Percentiles rank a stretch among this genome's conserved stretches.
phyloP scores from a whole-genome alignment of 2,113 vertebrate species.

The Siphamia tubifer region DNA sequence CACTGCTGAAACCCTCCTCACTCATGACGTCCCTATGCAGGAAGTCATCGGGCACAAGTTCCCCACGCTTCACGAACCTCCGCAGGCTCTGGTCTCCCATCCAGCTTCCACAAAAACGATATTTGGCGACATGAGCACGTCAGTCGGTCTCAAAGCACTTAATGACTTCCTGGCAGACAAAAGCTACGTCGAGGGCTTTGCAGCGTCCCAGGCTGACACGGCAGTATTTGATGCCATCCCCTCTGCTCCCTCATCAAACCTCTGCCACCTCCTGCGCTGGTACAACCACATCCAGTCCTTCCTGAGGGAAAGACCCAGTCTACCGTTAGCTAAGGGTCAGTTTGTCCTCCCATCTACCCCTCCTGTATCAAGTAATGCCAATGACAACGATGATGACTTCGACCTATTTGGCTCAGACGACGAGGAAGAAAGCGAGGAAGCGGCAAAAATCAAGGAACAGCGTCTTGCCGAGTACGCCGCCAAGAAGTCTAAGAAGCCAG shows the following conservation, averaged over 20 bases:
- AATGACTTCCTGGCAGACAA: conserved; percentile 89
- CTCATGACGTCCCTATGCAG: conserved; percentile 66
- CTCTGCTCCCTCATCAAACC: conserved; percentile 79
- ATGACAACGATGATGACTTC: conserved; percentile 86
- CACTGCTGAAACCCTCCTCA: conserved; percentile 58
- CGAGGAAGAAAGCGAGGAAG: conserved; percentile 88
- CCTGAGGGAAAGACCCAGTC: conserved; percentile 82
- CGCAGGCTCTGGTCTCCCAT: neutral
- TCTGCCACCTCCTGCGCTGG: conserved; percentile 92
- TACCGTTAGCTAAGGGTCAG: conserved; percentile 87
- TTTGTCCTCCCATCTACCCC: conserved; percentile 82
- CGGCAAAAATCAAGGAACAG: conserved; percentile 85
- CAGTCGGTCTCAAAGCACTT: conserved; percentile 86
- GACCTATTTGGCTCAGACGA: conserved; percentile 95
- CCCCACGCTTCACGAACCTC: neutral
- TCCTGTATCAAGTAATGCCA: conserved; percentile 43
- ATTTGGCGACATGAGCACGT: conserved; percentile 89
- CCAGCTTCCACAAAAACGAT: conserved; percentile 77
- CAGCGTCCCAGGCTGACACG: conserved; percentile 89
- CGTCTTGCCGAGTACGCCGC: conserved; percentile 91
- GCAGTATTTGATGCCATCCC: conserved; percentile 87
- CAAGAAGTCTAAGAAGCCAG: conserved; percentile 94
- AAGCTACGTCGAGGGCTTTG: conserved; percentile 94
- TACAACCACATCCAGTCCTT: conserved; percentile 94
- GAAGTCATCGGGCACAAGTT: conserved; percentile 46